Evolutionary conservation across 2,113 vertebrate species (phyloP), one percentile per base, ranked within the genome.

Genomic region (Chloropsis cyanopogon): DNA sequence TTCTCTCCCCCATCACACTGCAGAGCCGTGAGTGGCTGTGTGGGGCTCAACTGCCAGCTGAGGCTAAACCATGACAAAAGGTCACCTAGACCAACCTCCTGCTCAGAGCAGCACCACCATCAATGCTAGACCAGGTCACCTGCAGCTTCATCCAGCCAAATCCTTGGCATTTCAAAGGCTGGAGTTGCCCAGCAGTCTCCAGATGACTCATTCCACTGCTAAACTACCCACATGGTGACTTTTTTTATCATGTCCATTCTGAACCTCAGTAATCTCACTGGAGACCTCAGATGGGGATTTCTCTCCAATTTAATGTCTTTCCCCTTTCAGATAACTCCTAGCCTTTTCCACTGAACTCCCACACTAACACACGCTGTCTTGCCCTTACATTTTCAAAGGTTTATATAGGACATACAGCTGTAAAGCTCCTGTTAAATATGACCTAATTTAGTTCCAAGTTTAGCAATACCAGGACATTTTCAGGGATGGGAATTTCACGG

Each of bases 371-470:
- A 42, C 9, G 16, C 59, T 31, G 71, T 47, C 25, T 56, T 87
- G 71, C 42, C 86, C 78, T 61, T n/a, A 12, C 9, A 73, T 90
- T 94, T 85, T 77, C 75, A 80, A 54, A 91, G 54, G 59, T 72
- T 92, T 93, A 81, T 93, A 47, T 63, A 88, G 66, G 70, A 72
- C 90, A 90, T 47, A 63, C 50, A 91, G 50, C 70, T 87, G 77
- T 59, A 72, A 86, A 64, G n/a, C 29, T 95, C 53, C 70, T 61
- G 82, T 77, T 90, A 92, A 94, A 77, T 73, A 84, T 31, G 79
- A 95, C 85, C 84, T 91, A 88, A 95, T 94, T 95, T 86, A 63
- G 8, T 73, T 90, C 87, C 72, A 95, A 92, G 87, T 85, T 96
- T 88, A 97, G 82, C 54, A 92, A 69, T 91, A 72, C 44, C 68